Conservation (phyloP, 2,888 invertebrate species). For the Melangyna quadrimaculata region DNA sequence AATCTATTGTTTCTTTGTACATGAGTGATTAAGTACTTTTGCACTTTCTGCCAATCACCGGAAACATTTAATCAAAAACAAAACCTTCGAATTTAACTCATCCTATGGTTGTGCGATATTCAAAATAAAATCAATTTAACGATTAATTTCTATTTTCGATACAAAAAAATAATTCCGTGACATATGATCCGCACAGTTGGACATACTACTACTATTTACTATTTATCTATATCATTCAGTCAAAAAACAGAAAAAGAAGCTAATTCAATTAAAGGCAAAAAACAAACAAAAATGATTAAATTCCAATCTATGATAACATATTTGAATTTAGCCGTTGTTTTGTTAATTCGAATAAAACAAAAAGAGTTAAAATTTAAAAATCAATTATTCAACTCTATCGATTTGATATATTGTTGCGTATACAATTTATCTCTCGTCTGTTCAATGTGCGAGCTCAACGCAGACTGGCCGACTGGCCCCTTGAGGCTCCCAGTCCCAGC, state of each 20-base stretch:
- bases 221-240: neutral
- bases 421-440: constrained; percentile 8
- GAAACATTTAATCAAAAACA: neutral
- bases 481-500: neutral
- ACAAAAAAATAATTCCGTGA: neutral
- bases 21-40: neutral
- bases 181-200: neutral
- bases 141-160: neutral
- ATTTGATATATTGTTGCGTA: neutral
- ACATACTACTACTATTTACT: neutral
- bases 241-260: neutral
- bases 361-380: neutral
- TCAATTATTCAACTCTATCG: neutral
- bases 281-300: constrained; percentile 4
- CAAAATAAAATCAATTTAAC: constrained; percentile 5
- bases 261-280: neutral
- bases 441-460: constrained; percentile 28
- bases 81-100: neutral
- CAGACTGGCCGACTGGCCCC: constrained; percentile 2
- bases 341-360: neutral
- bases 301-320: constrained; percentile 9
- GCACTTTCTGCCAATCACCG: neutral
- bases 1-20: neutral
- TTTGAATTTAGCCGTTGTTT: neutral
- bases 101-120: neutral